Evolutionary conservation across 2,113 vertebrate species (phyloP).

Genomic region (Psittacula cyanocephala): DNA sequence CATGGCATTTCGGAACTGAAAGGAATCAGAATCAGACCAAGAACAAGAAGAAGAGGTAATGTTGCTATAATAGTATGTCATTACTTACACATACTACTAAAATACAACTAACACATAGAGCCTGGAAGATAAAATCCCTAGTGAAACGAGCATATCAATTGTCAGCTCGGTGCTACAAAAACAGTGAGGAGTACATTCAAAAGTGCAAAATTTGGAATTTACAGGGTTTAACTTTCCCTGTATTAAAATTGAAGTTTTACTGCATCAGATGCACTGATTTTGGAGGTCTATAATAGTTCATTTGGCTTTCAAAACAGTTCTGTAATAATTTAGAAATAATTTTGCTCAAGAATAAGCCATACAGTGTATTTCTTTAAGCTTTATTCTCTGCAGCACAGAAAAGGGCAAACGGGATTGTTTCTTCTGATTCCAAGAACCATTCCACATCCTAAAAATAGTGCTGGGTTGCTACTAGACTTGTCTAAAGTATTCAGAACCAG

Average conservation of each 20-base stretch:
- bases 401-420: not conserved
- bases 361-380: not conserved
- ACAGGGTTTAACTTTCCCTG: not conserved
- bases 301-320: not conserved
- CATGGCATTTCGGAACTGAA: constrained; percentile 80
- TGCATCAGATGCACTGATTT: not conserved
- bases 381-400: not conserved
- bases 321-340: not conserved
- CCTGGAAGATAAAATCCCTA: not conserved
- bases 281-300: not conserved
- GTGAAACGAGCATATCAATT: fast-evolving
- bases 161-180: not conserved
- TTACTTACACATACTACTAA: not conserved
- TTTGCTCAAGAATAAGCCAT: not conserved
- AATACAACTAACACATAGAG: not conserved
- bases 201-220: not conserved
- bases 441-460: not conserved
- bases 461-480: not conserved
- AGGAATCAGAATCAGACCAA: constrained; percentile 98
- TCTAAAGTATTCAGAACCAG: not conserved
- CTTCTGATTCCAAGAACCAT: not conserved
- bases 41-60: constrained; percentile 97
- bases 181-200: fast-evolving
- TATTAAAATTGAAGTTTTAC: not conserved
- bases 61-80: constrained; percentile 15